Base-by-base conservation (phyloP, 2,797 vertebrate genomes). In the Pseudochirops corinnae region DNA sequence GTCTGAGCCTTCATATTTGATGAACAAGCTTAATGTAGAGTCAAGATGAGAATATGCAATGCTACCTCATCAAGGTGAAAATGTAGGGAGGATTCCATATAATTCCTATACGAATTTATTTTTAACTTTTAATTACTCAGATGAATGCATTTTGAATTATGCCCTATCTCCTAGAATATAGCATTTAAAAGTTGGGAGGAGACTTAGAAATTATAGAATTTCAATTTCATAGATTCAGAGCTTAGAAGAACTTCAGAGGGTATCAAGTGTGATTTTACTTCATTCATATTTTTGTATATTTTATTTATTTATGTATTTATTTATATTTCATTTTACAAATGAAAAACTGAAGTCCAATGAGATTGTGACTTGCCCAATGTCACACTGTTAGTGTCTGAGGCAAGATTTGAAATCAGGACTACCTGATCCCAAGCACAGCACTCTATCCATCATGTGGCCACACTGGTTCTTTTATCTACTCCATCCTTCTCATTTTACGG, bases 61-160 rank as follows among this genome's bases (percentile, higher is more conserved):
- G n/a, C 67, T 74, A 21, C 7, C 18, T 39, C 16, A 74, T 21
- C 67, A 74, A 74, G n/a, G 4, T 62, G 13, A 62, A 13, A 33
- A 13, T 62, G 31, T 62, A 16, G 12, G 21, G 55, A 92, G 11
- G 16, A 26, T 9, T 94, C 31, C 94, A 94, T 39, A 92, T 21
- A 62, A 92, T 91, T 96, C 90, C 87, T 90, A 29, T 26, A 56
- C 94, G 60, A 26, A 93, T 94, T 92, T 92, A 53, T 62, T 95
- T 93, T 92, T 26, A 91, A 87, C 7, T 10, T 55, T 95, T 62
- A 58, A 33, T 95, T 92, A 62, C 91, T 93, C 92, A 56, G 92
- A 87, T 74, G 57, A 55, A 91, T 56, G 56, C 7, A 39, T 82
- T 74, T 74, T 21, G 31, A 74, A 39, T 74, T 74, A 7, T 74